Percentiles rank a stretch among this genome's conserved stretches.
These are phyloP conservation scores for Onthophagus taurus DNA, from an alignment of 1,140 invertebrate species.

Conservation along the genomic window DNA sequence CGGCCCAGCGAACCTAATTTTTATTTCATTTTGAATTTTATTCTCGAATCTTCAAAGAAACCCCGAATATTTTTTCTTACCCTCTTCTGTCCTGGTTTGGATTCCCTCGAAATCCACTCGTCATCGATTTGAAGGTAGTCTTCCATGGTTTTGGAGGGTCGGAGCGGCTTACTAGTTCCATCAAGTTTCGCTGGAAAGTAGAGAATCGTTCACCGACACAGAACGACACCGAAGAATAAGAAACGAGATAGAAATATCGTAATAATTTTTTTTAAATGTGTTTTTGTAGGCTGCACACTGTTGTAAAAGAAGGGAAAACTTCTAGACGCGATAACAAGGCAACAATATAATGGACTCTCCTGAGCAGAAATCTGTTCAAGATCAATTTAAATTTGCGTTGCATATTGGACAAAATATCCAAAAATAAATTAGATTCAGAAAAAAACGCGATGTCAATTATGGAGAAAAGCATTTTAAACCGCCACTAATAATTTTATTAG, in stretches of 20 bases:
- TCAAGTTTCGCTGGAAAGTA: constrained; percentile 85
- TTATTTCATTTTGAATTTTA: constrained; percentile 13
- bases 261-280: constrained; percentile 10
- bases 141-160: constrained; percentile 59
- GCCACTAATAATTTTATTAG: too few species aligned
- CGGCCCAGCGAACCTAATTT: constrained; percentile 94
- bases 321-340: too few species aligned
- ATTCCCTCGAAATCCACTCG: constrained; percentile 48
- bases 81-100: constrained; percentile 76
- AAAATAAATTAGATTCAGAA: too few species aligned
- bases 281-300: too few species aligned
- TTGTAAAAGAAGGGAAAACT: too few species aligned
- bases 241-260: constrained; percentile 3
- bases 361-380: too few species aligned
- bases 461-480: too few species aligned
- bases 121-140: constrained; percentile 86
- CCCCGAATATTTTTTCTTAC: constrained; percentile 45
- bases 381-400: too few species aligned
- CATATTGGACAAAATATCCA: too few species aligned
- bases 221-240: constrained; percentile 17
- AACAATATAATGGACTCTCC: too few species aligned
- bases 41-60: not conserved
- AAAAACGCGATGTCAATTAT: too few species aligned
- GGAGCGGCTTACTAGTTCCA: constrained; percentile 58
- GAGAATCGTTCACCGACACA: too few species aligned